Base-by-base conservation (phyloP, 2,888 invertebrate species). In the Dolichomitus sp. region DNA sequence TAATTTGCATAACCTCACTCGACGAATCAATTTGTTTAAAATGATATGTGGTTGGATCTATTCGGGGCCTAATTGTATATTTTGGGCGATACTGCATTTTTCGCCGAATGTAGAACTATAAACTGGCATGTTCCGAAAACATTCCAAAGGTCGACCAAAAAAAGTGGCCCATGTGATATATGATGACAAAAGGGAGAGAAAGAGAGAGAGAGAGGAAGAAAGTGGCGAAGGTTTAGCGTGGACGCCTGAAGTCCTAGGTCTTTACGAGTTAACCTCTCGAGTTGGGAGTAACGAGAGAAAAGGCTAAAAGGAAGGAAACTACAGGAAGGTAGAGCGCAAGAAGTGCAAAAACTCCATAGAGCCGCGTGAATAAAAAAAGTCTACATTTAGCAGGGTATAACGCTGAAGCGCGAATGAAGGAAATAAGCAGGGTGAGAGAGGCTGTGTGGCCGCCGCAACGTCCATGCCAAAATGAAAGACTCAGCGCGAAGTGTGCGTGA, bases 211-310 rank as follows among this genome's bases (percentile, higher is more conserved):
- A 23, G 23, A 23, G 23, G 23, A 2, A 23, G 45, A 42, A 52
- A 76, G 14, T 6, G 27, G 30, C 27, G 30, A 74, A 68, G 75
- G 50, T 9, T 45, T 50, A 52, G n/a, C n/a, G 17, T n/a, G 27
- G 23, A 42, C 42, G 40, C n/a, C 52, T n/a, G 57, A 59, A 33
- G 27, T 54, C 27, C 59, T 17, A 66, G 40, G 68, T 6, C 40
- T 63, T 63, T 30, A 45, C 50, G 66, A 66, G 66, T 66, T 66
- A 50, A 66, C 42, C 65, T 45, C 40, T 65, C 14, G 65, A 19
- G 65, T 45, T 40, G 14, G 23, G 42, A 45, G 65, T 63, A 63
- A 63, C 42, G 42, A 42, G 23, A 63, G 61, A 23, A 40, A 61
- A 19, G 37, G 59, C 19, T 11, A 12, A 17, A 23, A 50, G 33